phyloP scores from a whole-genome alignment of 2,888 invertebrate genomes.

The Cheilosia soror region DNA sequence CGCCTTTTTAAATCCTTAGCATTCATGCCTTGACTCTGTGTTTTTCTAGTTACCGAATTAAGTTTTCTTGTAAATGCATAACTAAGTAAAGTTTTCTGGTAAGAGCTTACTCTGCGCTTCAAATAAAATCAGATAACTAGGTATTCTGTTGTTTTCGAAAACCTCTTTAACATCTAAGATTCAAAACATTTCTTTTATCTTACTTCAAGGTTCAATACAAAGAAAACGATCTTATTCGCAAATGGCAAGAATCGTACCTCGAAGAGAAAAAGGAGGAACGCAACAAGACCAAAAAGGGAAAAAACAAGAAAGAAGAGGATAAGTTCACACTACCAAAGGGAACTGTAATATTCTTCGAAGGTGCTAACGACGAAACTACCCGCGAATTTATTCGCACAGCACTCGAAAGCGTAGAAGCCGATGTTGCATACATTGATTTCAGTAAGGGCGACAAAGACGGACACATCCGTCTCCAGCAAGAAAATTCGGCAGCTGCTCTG shows the following conservation, averaged over 20 bases:
- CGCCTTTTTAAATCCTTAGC: no score
- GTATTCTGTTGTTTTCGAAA: background rate
- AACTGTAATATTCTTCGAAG: constrained; percentile 89
- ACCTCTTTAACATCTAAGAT: background rate
- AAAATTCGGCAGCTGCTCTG: constrained; percentile 88
- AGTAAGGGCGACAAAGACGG: constrained; percentile 90
- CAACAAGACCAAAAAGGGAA: constrained; percentile 85
- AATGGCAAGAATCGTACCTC: constrained; percentile 90
- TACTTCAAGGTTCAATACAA: constrained; percentile 86
- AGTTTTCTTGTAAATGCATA: no score
- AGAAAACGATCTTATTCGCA: constrained; percentile 87
- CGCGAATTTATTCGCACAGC: constrained; percentile 91
- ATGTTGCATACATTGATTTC: constrained; percentile 91
- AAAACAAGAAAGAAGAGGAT: constrained; percentile 81
- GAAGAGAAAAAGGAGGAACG: constrained; percentile 86
- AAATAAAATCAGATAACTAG: no score
- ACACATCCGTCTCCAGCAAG: constrained; percentile 88
- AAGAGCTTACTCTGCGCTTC: no score
- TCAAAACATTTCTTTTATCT: background rate
- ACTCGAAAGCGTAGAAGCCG: constrained; percentile 83
- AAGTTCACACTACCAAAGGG: constrained; percentile 87
- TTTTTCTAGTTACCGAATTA: no score
- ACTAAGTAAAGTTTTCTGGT: no score
- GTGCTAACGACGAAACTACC: constrained; percentile 85
- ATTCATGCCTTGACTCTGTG: no score